Evolutionary conservation across 64 coral and sea anemone genomes (phyloP).

Genomic region (Platygyra sinensis): DNA sequence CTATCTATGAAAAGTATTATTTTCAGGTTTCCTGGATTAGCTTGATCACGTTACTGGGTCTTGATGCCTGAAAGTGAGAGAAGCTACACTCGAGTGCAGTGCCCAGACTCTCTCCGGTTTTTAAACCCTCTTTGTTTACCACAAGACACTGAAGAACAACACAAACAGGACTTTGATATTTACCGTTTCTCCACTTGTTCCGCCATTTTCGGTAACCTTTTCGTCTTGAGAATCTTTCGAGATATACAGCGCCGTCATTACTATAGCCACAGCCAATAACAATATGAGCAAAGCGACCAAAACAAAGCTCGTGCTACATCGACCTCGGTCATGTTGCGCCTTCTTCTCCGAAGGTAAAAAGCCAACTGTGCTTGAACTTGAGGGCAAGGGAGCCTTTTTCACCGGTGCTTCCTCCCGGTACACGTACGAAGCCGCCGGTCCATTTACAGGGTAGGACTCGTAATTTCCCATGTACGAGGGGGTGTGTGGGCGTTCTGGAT

Average conservation of each 20-base stretch:
- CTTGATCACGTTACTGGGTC: no score
- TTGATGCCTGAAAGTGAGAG: no score
- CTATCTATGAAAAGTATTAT: no score
- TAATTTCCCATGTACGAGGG: not conserved
- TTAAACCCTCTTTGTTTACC: no score
- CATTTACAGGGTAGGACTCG: not conserved
- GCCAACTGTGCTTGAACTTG: not conserved
- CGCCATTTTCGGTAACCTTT: not conserved
- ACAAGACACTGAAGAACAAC: no score
- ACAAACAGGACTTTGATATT: not conserved
- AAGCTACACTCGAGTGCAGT: no score
- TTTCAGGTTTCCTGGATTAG: no score
- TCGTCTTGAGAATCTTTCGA: not conserved
- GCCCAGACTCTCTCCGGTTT: no score
- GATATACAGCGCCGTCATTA: conserved; percentile 1
- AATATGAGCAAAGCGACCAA: not conserved
- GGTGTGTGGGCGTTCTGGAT: not conserved
- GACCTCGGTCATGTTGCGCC: not conserved
- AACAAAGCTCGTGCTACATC: not conserved
- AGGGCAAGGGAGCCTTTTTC: not conserved
- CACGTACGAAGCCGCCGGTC: not conserved
- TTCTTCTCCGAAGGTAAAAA: not conserved
- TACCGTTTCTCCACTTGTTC: not conserved
- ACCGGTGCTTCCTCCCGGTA: not conserved
- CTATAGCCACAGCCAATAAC: conserved; percentile 5